These are phyloP conservation scores for Drosophila acutilabella DNA, from an alignment of 2,888 invertebrate species.

Conservation along the genomic window DNA sequence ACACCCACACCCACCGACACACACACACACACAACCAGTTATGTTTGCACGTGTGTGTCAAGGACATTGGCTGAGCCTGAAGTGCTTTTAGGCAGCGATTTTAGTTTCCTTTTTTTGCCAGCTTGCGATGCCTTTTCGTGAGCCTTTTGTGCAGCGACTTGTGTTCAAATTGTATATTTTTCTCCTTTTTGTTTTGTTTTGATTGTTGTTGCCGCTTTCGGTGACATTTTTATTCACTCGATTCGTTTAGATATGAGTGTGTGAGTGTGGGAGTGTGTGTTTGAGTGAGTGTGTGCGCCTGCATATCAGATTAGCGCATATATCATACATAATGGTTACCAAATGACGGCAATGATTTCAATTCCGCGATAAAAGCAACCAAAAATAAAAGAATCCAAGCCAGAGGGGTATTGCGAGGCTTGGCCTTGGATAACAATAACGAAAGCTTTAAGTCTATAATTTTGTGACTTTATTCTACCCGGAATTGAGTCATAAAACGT, in stretches of 20 bases:
- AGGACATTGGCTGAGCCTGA: slow-evolving; percentile 43
- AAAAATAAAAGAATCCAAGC: slow-evolving; percentile 5
- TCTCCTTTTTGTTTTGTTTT: slow-evolving; percentile 26
- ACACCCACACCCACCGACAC: slow-evolving; percentile 4
- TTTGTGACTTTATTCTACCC: slow-evolving; percentile 13
- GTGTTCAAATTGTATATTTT: slow-evolving; percentile 65
- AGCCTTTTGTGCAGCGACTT: slow-evolving; percentile 52
- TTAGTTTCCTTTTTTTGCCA: slow-evolving; percentile 62
- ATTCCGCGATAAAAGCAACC: slow-evolving; percentile 60
- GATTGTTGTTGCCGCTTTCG: slow-evolving; percentile 64
- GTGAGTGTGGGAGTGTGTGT: slow-evolving; percentile 17
- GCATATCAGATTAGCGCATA: slow-evolving; percentile 78
- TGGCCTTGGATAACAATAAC: slow-evolving; percentile 1
- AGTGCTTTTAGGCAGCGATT: slow-evolving; percentile 66
- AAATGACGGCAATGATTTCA: slow-evolving; percentile 78
- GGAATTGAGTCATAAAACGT: slow-evolving; percentile 49
- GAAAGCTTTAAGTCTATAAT: slow-evolving; percentile 27
- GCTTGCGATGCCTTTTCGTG: slow-evolving; percentile 48
- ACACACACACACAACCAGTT: background rate
- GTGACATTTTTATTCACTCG: slow-evolving; percentile 74
- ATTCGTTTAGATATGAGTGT: slow-evolving; percentile 20
- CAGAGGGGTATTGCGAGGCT: slow-evolving; percentile 7
- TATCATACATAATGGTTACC: slow-evolving; percentile 77
- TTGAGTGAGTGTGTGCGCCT: slow-evolving; percentile 35
- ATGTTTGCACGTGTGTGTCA: slow-evolving; percentile 32